phyloP scores from a whole-genome alignment of 2,113 vertebrate species.

The Tinamus guttatus region DNA sequence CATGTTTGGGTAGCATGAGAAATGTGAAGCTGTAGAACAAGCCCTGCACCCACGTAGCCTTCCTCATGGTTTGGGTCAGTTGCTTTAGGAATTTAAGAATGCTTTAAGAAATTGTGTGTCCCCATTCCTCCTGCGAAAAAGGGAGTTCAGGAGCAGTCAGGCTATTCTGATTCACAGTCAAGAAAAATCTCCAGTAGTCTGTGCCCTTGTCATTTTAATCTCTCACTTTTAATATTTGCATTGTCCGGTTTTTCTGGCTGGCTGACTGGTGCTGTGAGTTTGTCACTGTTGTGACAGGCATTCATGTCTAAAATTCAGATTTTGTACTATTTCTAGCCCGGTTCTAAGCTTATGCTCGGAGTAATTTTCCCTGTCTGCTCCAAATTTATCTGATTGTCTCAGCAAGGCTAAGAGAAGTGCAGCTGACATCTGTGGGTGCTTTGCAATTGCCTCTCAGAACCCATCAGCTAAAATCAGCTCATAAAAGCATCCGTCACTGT shows the following conservation, averaged over 20 bases:
- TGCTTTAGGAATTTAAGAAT: background rate
- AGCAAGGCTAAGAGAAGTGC: background rate
- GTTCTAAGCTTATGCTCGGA: background rate
- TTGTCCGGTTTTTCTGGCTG: background rate
- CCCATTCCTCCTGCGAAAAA: background rate
- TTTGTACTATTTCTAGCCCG: background rate
- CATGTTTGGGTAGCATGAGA: background rate
- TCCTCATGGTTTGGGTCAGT: background rate
- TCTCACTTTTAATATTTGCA: background rate
- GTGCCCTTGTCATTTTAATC: background rate
- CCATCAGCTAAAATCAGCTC: constrained; percentile 6
- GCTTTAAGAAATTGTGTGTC: background rate
- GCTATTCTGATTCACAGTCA: background rate
- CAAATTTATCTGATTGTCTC: constrained; percentile 9
- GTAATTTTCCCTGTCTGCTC: background rate
- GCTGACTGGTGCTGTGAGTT: background rate
- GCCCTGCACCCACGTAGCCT: rapidly evolving
- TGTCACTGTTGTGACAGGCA: background rate
- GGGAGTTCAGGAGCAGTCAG: background rate
- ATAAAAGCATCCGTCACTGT: background rate
- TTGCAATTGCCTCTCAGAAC: background rate
- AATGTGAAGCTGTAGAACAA: background rate
- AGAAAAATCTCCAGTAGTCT: background rate
- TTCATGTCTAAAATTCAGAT: background rate
- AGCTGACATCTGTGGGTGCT: constrained; percentile 44